phyloP scores from a whole-genome alignment of 2,797 vertebrate genomes.

The Orientallactaga sibirica region DNA sequence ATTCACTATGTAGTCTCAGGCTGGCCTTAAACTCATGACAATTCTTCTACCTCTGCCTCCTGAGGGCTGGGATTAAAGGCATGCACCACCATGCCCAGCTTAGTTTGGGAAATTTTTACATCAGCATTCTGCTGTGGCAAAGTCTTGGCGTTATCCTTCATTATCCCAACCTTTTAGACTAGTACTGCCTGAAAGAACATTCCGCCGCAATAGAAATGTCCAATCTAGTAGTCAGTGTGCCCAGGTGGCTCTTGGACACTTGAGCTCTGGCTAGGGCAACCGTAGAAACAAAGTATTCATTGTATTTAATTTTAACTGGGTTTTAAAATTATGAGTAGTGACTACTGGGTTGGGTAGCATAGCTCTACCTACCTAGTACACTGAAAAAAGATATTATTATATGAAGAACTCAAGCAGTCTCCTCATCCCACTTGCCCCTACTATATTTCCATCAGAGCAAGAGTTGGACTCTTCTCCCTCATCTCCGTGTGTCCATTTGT shows the following conservation, averaged over 20 bases:
- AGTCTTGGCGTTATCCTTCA: neutral
- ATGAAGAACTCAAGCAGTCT: neutral
- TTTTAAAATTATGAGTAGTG: constrained; percentile 42
- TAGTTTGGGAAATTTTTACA: constrained; percentile 10
- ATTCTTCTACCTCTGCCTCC: too few relatives aligned
- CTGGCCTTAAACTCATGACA: too few relatives aligned
- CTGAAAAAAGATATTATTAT: neutral
- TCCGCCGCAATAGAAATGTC: neutral
- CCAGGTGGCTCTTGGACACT: neutral
- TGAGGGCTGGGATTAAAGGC: too few relatives aligned
- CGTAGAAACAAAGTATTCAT: neutral
- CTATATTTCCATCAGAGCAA: neutral
- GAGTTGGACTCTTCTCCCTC: neutral
- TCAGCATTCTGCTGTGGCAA: neutral
- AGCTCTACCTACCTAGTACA: neutral
- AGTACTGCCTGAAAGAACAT: neutral
- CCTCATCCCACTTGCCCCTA: neutral
- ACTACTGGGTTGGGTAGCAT: neutral
- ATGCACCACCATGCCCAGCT: too few relatives aligned
- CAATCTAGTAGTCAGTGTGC: neutral
- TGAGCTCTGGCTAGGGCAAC: neutral
- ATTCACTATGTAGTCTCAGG: too few relatives aligned
- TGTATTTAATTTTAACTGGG: constrained; percentile 41
- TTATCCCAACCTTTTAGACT: neutral
- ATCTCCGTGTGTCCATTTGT: constrained; percentile 33